Conservation (phyloP, 2,888 invertebrate genomes). For the Aleiodes alternator region DNA sequence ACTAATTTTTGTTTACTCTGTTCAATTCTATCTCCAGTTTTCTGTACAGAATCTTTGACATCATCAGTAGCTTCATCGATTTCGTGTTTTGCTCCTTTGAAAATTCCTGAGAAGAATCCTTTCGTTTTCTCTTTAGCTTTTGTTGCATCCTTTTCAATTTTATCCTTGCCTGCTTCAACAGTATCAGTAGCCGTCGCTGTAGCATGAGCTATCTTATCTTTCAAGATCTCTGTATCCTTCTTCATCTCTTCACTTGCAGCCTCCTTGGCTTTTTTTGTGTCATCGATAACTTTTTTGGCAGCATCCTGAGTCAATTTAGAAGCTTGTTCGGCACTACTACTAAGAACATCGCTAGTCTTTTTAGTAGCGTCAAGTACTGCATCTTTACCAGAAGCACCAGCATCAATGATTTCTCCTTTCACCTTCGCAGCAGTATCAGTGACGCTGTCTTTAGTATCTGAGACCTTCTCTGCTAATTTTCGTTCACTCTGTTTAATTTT, state of each 20-base stretch:
- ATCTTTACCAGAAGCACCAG: conserved; percentile 73
- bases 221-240: conserved; percentile 77
- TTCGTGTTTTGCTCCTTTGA: conserved; percentile 56
- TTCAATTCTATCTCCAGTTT: conserved; percentile 70
- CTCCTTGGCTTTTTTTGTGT: conserved; percentile 62
- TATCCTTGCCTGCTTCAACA: conserved; percentile 47
- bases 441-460: background rate
- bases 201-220: conserved; percentile 73
- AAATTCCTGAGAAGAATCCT: conserved; percentile 56
- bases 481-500: conserved; percentile 53
- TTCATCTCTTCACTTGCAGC: conserved; percentile 72
- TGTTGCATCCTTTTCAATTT: conserved; percentile 50
- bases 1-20: conserved; percentile 47
- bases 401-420: conserved; percentile 73
- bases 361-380: conserved; percentile 48
- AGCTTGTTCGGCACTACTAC: conserved; percentile 29
- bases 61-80: conserved; percentile 56
- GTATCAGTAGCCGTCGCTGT: conserved; percentile 60
- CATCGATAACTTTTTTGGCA: conserved; percentile 49
- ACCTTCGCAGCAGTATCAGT: conserved; percentile 72
- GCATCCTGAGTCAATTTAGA: conserved; percentile 47
- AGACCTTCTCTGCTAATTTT: conserved; percentile 34
- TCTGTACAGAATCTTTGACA: conserved; percentile 75
- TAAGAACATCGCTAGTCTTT: conserved; percentile 64
- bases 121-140: conserved; percentile 55